Base-by-base conservation (phyloP, 1,140 invertebrate species). In the Subanguina moxae region DNA sequence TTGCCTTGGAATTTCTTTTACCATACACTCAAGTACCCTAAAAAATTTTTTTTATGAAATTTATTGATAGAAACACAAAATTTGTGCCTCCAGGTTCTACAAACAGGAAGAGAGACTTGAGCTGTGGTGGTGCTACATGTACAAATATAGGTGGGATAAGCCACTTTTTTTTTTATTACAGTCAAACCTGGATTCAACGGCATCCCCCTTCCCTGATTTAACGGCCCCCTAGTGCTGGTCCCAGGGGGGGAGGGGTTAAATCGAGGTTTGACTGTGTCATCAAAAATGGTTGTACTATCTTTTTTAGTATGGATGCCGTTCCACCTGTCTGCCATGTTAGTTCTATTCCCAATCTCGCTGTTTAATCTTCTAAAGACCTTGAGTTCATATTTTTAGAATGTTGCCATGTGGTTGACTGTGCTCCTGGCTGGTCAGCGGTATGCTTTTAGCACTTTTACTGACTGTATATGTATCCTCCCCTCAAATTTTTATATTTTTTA, bases 321-420 rank as follows among this genome's bases (percentile, higher is more conserved):
- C 80, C 80, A 15, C 77, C 75, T 21, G 63, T 80, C 38, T 77
- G 58, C 58, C 78, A 76, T 64, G 48, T 52, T 15, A 21, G 48
- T 52, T 21, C n/a, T 52, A 21, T 15, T 21, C 17, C 23, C 8
- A 52, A n/a, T n/a, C n/a, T n/a, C n/a, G n/a, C n/a, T n/a, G n/a
- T n/a, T n/a, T 52, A 52, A 19, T 52, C n/a, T n/a, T 48, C 67
- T 62, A 74, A 62, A 42, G n/a, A n/a, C n/a, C 70, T 77, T 64
- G 67, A 77, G 65, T 38, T 11, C 3, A 52, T 8, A 7, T 52
- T 52, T 52, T 52, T 25, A 61, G 28, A 61, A 61, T 57, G 65
- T 76, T 27, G 80, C 80, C 17, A 83, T 82, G 78, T 82, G 80
- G 80, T 62, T 82, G 15, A 82, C 80, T 19, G 80, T 82, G 11